These are phyloP conservation scores for Ricordea florida DNA, from an alignment of 92 coral and sea anemone genomes.

Conservation along the genomic window DNA sequence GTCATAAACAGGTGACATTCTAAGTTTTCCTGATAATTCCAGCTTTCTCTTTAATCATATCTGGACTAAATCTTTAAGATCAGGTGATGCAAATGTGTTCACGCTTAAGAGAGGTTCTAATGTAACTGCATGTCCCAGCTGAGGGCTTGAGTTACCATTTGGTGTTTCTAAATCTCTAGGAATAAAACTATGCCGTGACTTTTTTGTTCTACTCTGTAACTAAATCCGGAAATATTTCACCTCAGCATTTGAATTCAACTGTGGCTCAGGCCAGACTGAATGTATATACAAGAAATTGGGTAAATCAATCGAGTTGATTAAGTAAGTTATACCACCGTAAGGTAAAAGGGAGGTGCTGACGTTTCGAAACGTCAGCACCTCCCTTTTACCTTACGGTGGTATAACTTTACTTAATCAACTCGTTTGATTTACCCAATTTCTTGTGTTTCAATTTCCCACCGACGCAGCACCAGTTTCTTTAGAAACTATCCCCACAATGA, in stretches of 20 bases:
- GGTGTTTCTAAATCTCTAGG: neutral
- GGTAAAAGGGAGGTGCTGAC: no score
- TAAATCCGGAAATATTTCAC: neutral
- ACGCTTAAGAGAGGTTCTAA: constrained; percentile 13
- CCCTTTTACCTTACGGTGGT: no score
- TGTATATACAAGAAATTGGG: no score
- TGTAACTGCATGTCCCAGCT: neutral
- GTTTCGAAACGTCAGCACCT: no score
- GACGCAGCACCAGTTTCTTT: no score
- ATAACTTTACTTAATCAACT: no score
- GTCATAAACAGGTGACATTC: neutral
- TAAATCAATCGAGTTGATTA: no score
- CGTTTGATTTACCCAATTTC: no score
- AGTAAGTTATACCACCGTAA: no score
- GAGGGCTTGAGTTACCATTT: constrained; percentile 9
- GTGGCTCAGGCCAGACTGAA: neutral
- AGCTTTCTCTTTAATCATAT: constrained; percentile 14
- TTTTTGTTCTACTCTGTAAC: neutral
- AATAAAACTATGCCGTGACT: neutral
- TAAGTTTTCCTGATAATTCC: constrained; percentile 3
- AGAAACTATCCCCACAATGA: no score
- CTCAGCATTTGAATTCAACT: neutral
- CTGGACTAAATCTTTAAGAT: constrained; percentile 36
- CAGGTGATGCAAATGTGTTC: constrained; percentile 22
- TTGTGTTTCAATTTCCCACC: no score